Conservation (phyloP, 1,140 invertebrate genomes). For the Portunus trituberculatus region DNA sequence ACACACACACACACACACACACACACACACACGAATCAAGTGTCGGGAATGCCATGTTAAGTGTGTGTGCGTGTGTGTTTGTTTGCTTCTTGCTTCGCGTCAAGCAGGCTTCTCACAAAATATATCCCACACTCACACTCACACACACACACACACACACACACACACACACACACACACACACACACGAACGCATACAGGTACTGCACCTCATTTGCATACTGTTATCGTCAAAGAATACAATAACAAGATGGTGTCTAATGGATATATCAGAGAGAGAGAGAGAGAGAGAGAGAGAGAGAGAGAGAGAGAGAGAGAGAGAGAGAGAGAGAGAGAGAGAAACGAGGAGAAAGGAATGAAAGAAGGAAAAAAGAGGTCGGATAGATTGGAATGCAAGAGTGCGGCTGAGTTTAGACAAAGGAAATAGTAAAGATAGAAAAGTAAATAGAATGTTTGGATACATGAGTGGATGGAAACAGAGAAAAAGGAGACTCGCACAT, state of each 20-base stretch:
- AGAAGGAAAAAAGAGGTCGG: too few relatives aligned
- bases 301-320: neutral
- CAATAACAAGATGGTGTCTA: neutral
- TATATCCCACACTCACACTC: neutral
- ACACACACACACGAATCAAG: neutral
- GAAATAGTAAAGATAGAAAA: too few relatives aligned
- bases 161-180: neutral
- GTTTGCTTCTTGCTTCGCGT: constrained; percentile 8
- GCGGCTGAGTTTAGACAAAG: too few relatives aligned
- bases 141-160: constrained; percentile 18
- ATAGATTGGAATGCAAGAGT: too few relatives aligned
- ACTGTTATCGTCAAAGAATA: neutral
- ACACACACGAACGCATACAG: neutral
- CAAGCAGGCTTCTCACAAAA: neutral
- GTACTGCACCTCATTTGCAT: neutral
- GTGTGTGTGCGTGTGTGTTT: neutral
- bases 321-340: neutral
- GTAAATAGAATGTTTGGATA: too few relatives aligned
- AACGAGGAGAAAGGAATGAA: neutral
- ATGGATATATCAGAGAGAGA: neutral
- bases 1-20: constrained; percentile 20
- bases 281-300: constrained; percentile 10
- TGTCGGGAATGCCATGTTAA: neutral
- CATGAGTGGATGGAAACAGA: too few relatives aligned
- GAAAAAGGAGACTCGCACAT: too few relatives aligned